phyloP scores from a whole-genome alignment of 92 coral and sea anemone species.

The Parazoanthus darwini region DNA sequence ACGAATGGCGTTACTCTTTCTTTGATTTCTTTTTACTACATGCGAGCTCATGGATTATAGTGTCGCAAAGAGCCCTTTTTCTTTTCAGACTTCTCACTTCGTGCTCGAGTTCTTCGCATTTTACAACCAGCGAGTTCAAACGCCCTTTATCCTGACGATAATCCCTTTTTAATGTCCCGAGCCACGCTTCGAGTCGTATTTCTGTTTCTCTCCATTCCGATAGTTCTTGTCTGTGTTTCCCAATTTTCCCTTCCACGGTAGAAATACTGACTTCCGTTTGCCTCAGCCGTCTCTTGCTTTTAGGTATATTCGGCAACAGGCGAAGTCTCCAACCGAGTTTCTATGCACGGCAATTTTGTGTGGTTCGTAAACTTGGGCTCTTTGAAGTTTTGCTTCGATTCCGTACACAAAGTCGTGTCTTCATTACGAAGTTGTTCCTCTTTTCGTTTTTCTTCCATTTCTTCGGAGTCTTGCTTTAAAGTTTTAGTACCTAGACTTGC shows the following conservation, averaged over 20 bases:
- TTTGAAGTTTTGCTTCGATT: neutral
- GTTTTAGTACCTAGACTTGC: too few relatives aligned
- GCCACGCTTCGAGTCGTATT: neutral
- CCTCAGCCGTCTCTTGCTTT: neutral
- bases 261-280: neutral
- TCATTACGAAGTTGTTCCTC: too few relatives aligned
- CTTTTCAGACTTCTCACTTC: neutral
- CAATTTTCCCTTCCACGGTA: neutral
- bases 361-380: neutral
- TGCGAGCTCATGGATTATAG: neutral
- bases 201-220: slow-evolving; percentile 5
- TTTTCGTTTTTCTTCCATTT: too few relatives aligned
- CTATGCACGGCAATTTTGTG: too few relatives aligned
- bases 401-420: too few relatives aligned
- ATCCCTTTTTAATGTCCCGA: neutral
- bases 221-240: neutral
- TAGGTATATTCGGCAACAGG: too few relatives aligned
- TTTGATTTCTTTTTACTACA: neutral
- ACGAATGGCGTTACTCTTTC: neutral
- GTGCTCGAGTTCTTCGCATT: neutral
- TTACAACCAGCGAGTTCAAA: neutral
- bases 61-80: neutral
- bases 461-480: too few relatives aligned
- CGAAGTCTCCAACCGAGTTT: too few relatives aligned
- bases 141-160: neutral